Base-by-base conservation (phyloP, 1,140 invertebrate species). In the Drosophila orosa region DNA sequence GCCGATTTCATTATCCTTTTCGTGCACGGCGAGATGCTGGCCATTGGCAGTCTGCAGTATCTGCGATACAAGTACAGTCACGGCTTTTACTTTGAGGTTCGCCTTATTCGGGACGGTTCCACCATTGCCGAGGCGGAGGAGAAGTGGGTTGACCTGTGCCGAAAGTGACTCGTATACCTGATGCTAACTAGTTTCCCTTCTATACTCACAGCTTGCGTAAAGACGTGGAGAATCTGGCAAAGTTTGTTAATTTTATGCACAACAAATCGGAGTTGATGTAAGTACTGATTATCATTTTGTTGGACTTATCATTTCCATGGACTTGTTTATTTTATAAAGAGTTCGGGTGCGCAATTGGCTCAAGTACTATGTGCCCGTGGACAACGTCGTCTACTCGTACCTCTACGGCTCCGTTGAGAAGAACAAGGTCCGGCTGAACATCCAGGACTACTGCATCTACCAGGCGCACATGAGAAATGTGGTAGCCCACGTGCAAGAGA, bases 1-100 rank as follows among this genome's bases (percentile, higher is more conserved):
- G 98, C 97, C 2, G 98, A 99, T 92, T 94, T 97, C 66, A 97
- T 99, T 62, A 96, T 97, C 10, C 97, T 99, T 25, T 96, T 99
- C 94, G 95, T 97, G 47, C 93, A 95, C 37, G 97, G 97, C 4
- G 93, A 94, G 66, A 92, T 98, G 24, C 94, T 95, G 78, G 98
- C 97, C 80, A 95, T 94, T 90, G 96, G 96, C 15, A 90, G 80
- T 33, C 54, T 77, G 22, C 86, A 90, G n/a, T 82, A 91, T 45
- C 33, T 91, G 39, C 80, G 86, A 1, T 82, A 77, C 25, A 89
- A 85, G 66, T 91, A 89, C 48, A 91, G 78, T 35, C 71, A 73
- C 7, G 90, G 90, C 1, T 90, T 91, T 33, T 91, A 89, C 54
- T 42, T 91, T 19, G 86, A 91, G 39, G 71, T 91, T 4, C 79